phyloP scores from a whole-genome alignment of 2,797 vertebrate species.

The Columba guinea region DNA sequence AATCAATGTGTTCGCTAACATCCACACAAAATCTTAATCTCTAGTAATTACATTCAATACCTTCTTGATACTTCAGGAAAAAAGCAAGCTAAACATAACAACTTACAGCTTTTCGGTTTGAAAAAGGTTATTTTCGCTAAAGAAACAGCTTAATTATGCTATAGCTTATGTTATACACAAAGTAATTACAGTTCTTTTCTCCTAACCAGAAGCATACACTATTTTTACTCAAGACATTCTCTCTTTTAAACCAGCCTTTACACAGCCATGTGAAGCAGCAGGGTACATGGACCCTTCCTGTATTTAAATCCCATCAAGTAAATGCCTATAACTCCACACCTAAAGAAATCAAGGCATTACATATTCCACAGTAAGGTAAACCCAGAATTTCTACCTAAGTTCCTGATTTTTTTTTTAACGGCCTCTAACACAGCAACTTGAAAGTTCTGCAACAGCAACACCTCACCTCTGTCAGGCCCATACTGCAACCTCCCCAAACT shows the following conservation, averaged over 20 bases:
- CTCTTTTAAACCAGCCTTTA: background rate
- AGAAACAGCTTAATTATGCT: background rate
- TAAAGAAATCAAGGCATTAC: background rate
- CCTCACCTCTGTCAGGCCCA: background rate
- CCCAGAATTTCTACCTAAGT: background rate
- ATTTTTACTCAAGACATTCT: background rate
- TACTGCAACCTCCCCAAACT: background rate
- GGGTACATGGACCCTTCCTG: background rate
- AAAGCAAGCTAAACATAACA: background rate
- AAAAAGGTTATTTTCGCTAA: slow-evolving; percentile 2
- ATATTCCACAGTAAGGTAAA: background rate
- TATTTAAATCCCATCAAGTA: background rate
- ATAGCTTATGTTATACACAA: background rate
- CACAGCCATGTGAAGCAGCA: background rate
- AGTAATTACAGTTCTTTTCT: background rate
- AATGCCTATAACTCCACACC: background rate
- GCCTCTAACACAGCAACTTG: background rate
- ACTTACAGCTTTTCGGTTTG: background rate
- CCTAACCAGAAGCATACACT: background rate
- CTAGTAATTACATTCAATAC: background rate
- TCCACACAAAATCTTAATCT: slow-evolving; percentile 4
- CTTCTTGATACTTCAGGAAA: background rate
- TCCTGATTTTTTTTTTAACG: background rate
- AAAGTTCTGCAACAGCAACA: background rate
- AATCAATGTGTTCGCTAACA: background rate